Conservation (phyloP, 2,797 vertebrate genomes). For the Sebastes minor region DNA sequence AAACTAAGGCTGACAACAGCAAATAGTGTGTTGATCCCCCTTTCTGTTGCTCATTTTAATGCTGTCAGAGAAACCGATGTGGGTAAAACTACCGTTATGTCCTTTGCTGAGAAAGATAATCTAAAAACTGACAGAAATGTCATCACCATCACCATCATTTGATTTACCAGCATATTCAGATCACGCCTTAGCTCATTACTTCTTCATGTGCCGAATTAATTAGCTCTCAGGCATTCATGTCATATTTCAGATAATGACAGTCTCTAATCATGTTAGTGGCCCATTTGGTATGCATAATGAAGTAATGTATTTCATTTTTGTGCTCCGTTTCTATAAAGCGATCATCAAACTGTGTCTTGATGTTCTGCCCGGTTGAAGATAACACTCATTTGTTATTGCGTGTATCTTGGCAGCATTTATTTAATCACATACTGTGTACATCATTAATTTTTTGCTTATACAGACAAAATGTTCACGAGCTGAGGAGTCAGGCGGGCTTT, state of each 20-base stretch:
- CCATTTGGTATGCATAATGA: constrained; percentile 19
- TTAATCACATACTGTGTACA: constrained; percentile 1
- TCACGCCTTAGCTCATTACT: background rate
- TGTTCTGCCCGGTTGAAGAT: constrained; percentile 29
- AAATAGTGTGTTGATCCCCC: background rate
- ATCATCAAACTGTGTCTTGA: constrained; percentile 1
- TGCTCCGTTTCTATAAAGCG: background rate
- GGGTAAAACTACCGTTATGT: background rate
- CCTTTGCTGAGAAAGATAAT: background rate
- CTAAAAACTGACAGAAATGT: background rate
- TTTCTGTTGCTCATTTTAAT: background rate
- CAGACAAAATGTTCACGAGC: constrained; percentile 12
- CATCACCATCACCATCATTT: background rate
- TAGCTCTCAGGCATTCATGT: constrained; percentile 7
- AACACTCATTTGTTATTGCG: constrained; percentile 23
- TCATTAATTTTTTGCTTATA: constrained; percentile 30
- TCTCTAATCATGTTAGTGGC: constrained; percentile 34
- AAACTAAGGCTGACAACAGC: background rate
- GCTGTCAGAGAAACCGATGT: background rate
- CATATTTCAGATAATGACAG: constrained; percentile 33
- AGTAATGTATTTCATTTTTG: constrained; percentile 13
- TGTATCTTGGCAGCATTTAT: constrained; percentile 3
- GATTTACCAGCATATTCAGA: constrained; percentile 11
- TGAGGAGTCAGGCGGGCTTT: constrained; percentile 34
- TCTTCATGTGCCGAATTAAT: constrained; percentile 33